A percentile compares a stretch with the other conserved stretches of the same genome.
Evolutionary conservation across 2,888 invertebrate genomes (phyloP).

Genomic region (Agriopis marginaria): DNA sequence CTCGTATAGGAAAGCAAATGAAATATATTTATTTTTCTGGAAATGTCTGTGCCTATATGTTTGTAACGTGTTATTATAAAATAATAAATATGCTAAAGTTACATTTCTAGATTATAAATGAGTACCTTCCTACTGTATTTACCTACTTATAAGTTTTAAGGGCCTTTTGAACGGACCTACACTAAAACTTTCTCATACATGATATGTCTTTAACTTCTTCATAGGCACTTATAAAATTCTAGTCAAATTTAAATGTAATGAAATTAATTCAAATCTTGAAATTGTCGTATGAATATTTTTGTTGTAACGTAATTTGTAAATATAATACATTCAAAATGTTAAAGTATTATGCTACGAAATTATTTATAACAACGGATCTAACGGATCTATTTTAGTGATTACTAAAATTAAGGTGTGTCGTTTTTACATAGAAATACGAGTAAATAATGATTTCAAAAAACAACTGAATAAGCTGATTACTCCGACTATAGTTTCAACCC

Average conservation of each 20-base stretch:
- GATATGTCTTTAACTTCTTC: constrained; percentile 51
- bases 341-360: neutral
- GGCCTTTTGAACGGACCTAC: constrained; percentile 35
- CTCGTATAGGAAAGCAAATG: constrained; percentile 6
- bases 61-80: constrained; percentile 12
- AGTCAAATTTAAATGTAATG: constrained; percentile 79
- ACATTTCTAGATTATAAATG: constrained; percentile 15
- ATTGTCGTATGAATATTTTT: constrained; percentile 60
- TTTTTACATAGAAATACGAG: neutral
- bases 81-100: constrained; percentile 4
- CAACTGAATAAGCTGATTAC: no score
- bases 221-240: constrained; percentile 77
- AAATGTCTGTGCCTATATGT: constrained; percentile 30
- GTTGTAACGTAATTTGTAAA: constrained; percentile 43
- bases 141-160: constrained; percentile 18
- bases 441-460: neutral
- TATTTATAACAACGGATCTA: constrained; percentile 7
- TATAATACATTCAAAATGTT: constrained; percentile 7
- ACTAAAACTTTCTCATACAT: constrained; percentile 25
- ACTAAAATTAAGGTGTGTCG: constrained; percentile 10
- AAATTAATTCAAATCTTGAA: constrained; percentile 55
- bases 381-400: constrained; percentile 5
- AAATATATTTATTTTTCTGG: constrained; percentile 28
- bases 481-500: no score
- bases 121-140: constrained; percentile 15